Evolutionary conservation across 1,140 invertebrate genomes (phyloP).

Genomic region (Temnothorax nylanderi): DNA sequence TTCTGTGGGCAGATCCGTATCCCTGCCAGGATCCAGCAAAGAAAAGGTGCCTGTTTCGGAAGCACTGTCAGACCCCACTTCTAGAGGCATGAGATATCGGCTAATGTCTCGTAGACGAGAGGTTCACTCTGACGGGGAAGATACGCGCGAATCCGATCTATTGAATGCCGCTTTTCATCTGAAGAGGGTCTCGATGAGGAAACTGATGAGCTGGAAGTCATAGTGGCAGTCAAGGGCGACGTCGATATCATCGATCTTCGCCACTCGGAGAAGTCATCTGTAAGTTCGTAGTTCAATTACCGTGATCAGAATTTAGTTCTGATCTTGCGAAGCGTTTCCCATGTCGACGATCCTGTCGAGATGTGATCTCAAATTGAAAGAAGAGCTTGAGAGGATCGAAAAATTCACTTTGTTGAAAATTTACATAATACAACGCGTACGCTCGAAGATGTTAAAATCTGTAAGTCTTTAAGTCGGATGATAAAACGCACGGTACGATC

Average conservation of each 20-base stretch:
- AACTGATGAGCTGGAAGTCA: conserved; percentile 92
- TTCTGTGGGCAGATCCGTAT: conserved; percentile 88
- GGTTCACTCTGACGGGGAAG: conserved; percentile 93
- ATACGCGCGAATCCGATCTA: conserved; percentile 87
- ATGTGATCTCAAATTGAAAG: not conserved
- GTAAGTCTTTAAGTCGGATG: conserved; percentile 1
- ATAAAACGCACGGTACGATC: not conserved
- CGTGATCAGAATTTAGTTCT: conserved; percentile 9
- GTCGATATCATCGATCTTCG: conserved; percentile 79
- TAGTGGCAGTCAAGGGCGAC: conserved; percentile 85
- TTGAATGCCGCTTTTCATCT: conserved; percentile 89
- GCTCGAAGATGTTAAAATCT: conserved; percentile 7
- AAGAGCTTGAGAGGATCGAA: not conserved
- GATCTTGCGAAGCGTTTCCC: not conserved
- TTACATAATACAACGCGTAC: not conserved
- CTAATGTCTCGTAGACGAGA: conserved; percentile 85
- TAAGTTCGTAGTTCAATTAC: conserved; percentile 36
- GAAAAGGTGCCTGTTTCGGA: conserved; percentile 88
- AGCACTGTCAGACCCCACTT: conserved; percentile 90
- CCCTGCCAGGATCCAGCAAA: conserved; percentile 83
- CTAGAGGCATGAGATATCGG: conserved; percentile 87
- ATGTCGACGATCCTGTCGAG: conserved; percentile 18
- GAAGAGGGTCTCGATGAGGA: conserved; percentile 91
- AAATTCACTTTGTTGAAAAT: not conserved
- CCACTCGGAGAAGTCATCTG: conserved; percentile 76